These are phyloP conservation scores for Mellivora capensis DNA, from an alignment of 2,113 vertebrate species.

Conservation along the genomic window DNA sequence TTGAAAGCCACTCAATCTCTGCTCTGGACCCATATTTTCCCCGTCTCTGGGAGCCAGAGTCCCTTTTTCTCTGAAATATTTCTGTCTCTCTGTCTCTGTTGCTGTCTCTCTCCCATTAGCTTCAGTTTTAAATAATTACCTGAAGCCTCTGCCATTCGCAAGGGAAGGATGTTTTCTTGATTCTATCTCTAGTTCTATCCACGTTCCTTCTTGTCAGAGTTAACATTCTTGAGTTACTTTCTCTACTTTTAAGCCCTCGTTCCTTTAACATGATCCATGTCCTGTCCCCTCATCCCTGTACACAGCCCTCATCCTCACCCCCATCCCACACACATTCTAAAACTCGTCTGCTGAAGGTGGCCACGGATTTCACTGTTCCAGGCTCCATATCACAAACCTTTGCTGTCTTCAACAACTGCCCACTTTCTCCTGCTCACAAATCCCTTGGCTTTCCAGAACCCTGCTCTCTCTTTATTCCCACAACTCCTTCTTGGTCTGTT, in stretches of 20 bases:
- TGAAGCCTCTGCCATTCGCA: neutral
- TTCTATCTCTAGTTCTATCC: neutral
- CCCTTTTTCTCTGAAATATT: neutral
- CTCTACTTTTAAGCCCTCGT: neutral
- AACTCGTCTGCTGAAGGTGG: neutral
- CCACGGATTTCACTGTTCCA: neutral
- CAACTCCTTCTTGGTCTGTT: neutral
- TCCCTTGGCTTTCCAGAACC: too few species aligned
- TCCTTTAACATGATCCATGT: neutral
- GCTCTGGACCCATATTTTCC: too few species aligned
- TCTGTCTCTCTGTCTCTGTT: neutral
- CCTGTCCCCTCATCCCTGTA: neutral
- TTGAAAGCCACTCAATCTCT: neutral
- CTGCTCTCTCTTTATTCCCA: neutral
- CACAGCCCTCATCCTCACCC: neutral
- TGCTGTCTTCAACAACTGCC: rapidly evolving
- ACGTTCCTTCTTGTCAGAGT: neutral
- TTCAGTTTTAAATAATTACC: neutral
- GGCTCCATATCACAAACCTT: neutral
- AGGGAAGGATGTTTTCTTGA: neutral
- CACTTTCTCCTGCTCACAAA: neutral
- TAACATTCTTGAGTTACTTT: neutral
- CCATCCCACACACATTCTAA: neutral
- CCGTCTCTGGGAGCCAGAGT: neutral
- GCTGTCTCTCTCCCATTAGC: neutral